Base-by-base conservation (phyloP, 1,140 invertebrate species). In the Bursaphelenchus mucronatus region DNA sequence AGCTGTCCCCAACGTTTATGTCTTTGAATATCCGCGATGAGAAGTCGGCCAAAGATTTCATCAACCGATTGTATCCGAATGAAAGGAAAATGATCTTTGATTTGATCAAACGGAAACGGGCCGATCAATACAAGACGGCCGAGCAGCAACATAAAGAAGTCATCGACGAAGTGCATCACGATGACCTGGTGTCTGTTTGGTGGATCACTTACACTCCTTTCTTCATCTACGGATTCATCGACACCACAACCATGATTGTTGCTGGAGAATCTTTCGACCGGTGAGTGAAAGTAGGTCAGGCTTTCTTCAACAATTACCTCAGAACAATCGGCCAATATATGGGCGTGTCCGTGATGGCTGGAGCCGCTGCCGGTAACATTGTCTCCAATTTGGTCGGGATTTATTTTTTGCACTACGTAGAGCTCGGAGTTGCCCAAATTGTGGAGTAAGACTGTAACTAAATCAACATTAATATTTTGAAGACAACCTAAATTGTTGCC, bases 221-320 rank as follows among this genome's bases (percentile, higher is more conserved):
- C 81, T 87, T 94, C 81, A 91, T 90, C 9, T 96, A 95, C 85
- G 93, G 93, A 65, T 95, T 95, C 83, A 85, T 96, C 57, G 92
- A 95, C 81, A 96, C 94, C 83, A 89, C 91, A 75, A 89, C 94
- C 67, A 96, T 96, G 92, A 91, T 96, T 63, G 84, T 92, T 75
- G 91, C 91, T 79, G 93, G 93, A 53, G 92, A 96, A 83, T 91
- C 91, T 76, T 95, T 97, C 74, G 93, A 97, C 83, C 82, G 86
- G 63, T 64, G 15, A 62, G 41, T 68, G 9, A 13, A 41, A 21
- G 8, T 17, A 10, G 10, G 6, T 15, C 19, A 8, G 11, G 8
- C 19, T 1, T 8, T 10, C 10, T 19, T 53, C n/a, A 68, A 13
- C 19, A 30, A 19, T 8, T 11, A 15, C 11, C 49, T 40, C 17